Evolutionary conservation across 2,888 invertebrate species (phyloP).

Genomic region (Fragum sueziense): DNA sequence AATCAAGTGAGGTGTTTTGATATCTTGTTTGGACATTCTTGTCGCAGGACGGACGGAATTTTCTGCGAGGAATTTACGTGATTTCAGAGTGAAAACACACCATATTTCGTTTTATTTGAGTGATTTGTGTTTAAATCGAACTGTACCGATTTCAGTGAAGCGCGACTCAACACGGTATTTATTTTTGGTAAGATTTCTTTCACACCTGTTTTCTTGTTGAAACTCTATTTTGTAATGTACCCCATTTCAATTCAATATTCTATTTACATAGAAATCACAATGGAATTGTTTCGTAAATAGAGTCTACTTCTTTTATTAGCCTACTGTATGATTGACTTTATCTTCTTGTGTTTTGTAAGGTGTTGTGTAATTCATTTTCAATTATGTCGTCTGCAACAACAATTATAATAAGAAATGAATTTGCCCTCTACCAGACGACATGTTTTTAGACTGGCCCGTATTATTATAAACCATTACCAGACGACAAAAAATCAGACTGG

Average conservation of each 20-base stretch:
- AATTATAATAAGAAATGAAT: not conserved
- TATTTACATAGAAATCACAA: too few species aligned
- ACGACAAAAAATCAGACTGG: not conserved
- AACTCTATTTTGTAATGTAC: too few species aligned
- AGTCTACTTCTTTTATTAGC: too few species aligned
- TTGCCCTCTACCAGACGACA: not conserved
- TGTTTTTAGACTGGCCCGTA: not conserved
- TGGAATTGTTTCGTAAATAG: too few species aligned
- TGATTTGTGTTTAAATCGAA: not conserved
- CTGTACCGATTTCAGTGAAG: not conserved
- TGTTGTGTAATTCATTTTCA: not conserved
- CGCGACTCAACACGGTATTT: not conserved
- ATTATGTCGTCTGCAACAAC: not conserved
- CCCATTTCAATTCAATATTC: too few species aligned
- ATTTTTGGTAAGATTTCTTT: slow-evolving; percentile 7
- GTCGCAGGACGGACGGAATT: slow-evolving; percentile 12
- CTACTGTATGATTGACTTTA: too few species aligned
- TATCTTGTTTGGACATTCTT: slow-evolving; percentile 21
- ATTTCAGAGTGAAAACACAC: not conserved
- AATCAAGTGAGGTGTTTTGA: slow-evolving; percentile 12
- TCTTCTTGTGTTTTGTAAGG: not conserved
- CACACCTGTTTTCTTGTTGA: slow-evolving; percentile 24
- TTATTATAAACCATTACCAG: not conserved
- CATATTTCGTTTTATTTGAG: not conserved
- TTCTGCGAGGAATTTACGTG: slow-evolving; percentile 12